A percentile compares a stretch with the other conserved stretches of the same genome.
These are phyloP conservation scores for Hestina assimilis DNA, from an alignment of 1,140 invertebrate species.

Conservation along the genomic window DNA sequence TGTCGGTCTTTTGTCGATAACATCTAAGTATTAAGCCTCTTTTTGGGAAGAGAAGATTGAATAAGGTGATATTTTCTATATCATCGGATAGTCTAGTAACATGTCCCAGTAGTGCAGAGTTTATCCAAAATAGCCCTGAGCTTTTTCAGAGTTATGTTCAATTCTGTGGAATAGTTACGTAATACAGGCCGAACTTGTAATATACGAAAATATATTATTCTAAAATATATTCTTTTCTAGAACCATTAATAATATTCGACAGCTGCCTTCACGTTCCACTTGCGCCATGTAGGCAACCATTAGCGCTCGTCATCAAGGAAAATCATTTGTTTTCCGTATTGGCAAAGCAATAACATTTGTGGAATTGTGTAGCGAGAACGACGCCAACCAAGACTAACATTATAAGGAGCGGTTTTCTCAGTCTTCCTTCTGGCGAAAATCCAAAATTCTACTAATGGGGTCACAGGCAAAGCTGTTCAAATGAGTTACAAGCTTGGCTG, in stretches of 20 bases:
- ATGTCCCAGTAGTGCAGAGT: too few species aligned
- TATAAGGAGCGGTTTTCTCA: constrained; percentile 40
- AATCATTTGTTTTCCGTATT: constrained; percentile 27
- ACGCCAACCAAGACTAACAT: constrained; percentile 20
- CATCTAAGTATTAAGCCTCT: too few species aligned
- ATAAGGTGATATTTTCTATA: too few species aligned
- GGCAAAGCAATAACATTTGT: constrained; percentile 23
- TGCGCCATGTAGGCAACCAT: constrained; percentile 6
- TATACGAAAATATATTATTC: neutral
- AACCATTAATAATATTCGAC: constrained; percentile 19
- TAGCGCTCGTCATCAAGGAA: constrained; percentile 20
- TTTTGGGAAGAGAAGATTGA: too few species aligned
- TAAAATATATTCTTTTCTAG: too few species aligned
- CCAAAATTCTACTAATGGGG: constrained; percentile 44
- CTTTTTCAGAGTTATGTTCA: too few species aligned
- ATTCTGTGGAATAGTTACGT: too few species aligned
- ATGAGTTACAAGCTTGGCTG: constrained; percentile 30
- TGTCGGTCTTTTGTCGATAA: too few species aligned
- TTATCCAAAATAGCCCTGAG: too few species aligned
- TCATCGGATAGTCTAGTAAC: too few species aligned
- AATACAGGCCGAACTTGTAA: neutral
- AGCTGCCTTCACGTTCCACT: constrained; percentile 15
- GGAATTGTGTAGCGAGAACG: constrained; percentile 12
- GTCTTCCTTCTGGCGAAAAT: constrained; percentile 40
- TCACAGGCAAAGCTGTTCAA: constrained; percentile 35